Percentiles rank a stretch among this genome's conserved stretches.
phyloP scores from a whole-genome alignment of 2,113 vertebrate genomes.

The Stercorarius parasiticus region DNA sequence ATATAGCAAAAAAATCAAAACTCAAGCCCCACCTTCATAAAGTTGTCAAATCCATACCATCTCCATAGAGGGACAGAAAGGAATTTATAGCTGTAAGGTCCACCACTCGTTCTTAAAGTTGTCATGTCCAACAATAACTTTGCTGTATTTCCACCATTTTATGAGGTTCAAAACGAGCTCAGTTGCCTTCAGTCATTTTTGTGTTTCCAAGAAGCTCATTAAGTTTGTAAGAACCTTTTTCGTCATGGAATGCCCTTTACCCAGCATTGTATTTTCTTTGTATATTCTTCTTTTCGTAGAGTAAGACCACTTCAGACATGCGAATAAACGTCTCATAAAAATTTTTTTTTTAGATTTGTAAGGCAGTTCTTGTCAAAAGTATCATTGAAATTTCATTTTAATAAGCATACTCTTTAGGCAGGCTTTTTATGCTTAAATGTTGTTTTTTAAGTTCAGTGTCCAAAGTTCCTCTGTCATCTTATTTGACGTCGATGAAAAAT shows the following conservation, averaged over 20 bases:
- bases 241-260: neutral
- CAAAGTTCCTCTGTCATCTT: neutral
- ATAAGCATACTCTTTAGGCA: neutral
- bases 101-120: neutral
- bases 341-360: neutral
- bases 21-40: neutral
- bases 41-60: neutral
- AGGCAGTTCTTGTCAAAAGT: neutral
- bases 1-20: neutral
- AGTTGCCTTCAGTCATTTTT: neutral
- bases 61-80: neutral
- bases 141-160: neutral
- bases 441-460: neutral
- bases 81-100: neutral
- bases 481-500: neutral
- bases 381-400: neutral
- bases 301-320: neutral
- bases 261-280: neutral
- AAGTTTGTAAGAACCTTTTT: neutral
- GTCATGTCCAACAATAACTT: neutral
- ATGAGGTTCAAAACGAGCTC: neutral
- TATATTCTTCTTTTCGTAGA: neutral
- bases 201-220: neutral
- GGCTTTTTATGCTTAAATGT: neutral
- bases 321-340: neutral